phyloP scores from a whole-genome alignment of 2,113 vertebrate genomes.

The Entomyzon cyanotis region DNA sequence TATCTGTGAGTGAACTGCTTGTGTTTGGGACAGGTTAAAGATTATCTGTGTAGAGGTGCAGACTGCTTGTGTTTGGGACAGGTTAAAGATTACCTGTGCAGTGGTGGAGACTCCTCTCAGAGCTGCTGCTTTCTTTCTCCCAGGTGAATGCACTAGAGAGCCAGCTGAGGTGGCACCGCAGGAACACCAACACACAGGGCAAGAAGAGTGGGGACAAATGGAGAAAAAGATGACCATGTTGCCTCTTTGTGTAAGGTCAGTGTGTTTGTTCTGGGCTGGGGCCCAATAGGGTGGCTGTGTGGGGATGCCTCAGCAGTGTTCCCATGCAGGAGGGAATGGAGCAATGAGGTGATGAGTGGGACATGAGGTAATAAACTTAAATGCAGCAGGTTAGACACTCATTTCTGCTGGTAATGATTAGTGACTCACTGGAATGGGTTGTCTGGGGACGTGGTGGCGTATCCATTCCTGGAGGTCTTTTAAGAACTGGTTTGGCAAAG shows the following conservation, averaged over 20 bases:
- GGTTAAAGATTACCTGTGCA: not conserved
- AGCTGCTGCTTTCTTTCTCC: not conserved
- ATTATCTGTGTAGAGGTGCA: not conserved
- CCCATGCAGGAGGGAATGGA: not conserved
- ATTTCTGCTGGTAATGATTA: not conserved
- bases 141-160: constrained; percentile 55
- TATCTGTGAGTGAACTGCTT: not conserved
- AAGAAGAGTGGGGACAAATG: constrained; percentile 6
- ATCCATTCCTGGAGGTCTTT: constrained; percentile 57
- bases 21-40: not conserved
- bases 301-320: not conserved
- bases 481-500: constrained; percentile 51
- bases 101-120: not conserved
- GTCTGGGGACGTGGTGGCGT: constrained; percentile 9
- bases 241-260: not conserved
- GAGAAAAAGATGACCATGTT: constrained; percentile 5
- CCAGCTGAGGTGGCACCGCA: constrained; percentile 51
- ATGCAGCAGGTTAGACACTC: not conserved
- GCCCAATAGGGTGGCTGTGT: not conserved
- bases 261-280: not conserved
- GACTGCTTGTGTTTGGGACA: not conserved
- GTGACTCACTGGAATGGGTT: constrained; percentile 49
- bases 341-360: constrained; percentile 13
- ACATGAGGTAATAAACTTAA: not conserved
- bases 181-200: not conserved